Evolutionary conservation across 2,888 invertebrate species (phyloP).

Genomic region (Adineta ricciae): DNA sequence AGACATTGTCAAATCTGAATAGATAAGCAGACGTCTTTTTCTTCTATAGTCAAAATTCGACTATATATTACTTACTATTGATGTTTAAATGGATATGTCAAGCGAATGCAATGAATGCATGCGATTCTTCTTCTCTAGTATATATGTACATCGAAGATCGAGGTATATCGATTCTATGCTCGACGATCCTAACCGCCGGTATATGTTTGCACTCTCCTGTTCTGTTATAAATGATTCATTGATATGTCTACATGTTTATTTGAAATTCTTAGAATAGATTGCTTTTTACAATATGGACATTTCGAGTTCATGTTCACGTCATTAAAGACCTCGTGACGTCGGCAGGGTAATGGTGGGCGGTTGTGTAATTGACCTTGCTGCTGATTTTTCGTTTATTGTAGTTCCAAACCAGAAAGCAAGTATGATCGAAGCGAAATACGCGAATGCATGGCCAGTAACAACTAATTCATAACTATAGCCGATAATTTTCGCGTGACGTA

Average conservation of each 20-base stretch:
- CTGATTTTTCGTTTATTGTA: neutral
- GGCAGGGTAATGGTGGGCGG: neutral
- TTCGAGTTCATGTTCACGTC: too few species aligned
- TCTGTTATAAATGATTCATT: neutral
- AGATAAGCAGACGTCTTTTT: too few species aligned
- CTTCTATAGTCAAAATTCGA: too few species aligned
- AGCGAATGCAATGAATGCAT: neutral
- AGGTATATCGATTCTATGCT: neutral
- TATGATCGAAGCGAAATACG: neutral
- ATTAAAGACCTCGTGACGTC: neutral
- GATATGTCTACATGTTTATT: neutral
- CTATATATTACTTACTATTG: neutral
- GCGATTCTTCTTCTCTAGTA: neutral
- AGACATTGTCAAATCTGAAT: neutral
- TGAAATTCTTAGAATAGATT: too few species aligned
- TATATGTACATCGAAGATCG: neutral
- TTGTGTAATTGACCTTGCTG: neutral
- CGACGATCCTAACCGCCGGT: neutral
- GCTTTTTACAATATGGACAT: too few species aligned
- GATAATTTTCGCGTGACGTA: neutral
- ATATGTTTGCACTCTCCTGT: neutral
- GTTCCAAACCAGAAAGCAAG: neutral
- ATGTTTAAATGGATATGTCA: neutral
- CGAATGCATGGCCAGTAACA: neutral
- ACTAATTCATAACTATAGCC: constrained; percentile 14